phyloP scores from a whole-genome alignment of 2,888 invertebrate genomes.

The Dastarcus helophoroides region DNA sequence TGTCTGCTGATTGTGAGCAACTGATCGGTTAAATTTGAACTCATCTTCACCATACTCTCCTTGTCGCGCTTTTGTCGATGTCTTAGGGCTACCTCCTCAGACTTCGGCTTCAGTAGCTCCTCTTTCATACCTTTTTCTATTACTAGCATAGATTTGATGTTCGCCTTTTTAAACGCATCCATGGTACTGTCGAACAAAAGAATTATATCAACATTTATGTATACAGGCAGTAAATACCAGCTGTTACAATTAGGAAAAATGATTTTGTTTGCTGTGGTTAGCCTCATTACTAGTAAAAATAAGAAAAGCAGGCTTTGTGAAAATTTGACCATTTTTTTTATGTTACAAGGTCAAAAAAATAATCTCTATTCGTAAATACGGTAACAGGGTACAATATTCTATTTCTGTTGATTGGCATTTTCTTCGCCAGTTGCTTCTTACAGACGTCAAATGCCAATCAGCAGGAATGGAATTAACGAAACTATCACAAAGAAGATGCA shows the following conservation, averaged over 20 bases:
- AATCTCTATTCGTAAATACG: no score
- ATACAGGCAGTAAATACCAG: neutral
- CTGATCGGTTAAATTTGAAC: slow-evolving; percentile 73
- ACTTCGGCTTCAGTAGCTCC: slow-evolving; percentile 50
- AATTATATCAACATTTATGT: neutral
- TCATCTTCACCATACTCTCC: slow-evolving; percentile 55
- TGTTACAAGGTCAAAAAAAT: no score
- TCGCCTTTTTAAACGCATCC: slow-evolving; percentile 69
- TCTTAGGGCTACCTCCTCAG: slow-evolving; percentile 42
- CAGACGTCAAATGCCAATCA: no score
- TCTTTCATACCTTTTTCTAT: slow-evolving; percentile 68
- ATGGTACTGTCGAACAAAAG: slow-evolving; percentile 43
- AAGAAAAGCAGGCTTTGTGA: no score
- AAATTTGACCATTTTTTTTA: no score
- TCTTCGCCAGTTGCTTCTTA: no score
- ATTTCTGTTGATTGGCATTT: no score
- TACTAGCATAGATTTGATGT: slow-evolving; percentile 62
- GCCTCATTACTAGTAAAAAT: no score
- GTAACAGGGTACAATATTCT: no score
- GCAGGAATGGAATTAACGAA: no score
- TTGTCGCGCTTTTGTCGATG: slow-evolving; percentile 56
- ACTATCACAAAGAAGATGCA: no score
- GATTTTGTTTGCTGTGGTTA: neutral
- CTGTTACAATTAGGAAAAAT: neutral
- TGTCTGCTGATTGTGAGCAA: slow-evolving; percentile 74